phyloP scores from a whole-genome alignment of 2,797 vertebrate species.

The Sebastes iracundus region DNA sequence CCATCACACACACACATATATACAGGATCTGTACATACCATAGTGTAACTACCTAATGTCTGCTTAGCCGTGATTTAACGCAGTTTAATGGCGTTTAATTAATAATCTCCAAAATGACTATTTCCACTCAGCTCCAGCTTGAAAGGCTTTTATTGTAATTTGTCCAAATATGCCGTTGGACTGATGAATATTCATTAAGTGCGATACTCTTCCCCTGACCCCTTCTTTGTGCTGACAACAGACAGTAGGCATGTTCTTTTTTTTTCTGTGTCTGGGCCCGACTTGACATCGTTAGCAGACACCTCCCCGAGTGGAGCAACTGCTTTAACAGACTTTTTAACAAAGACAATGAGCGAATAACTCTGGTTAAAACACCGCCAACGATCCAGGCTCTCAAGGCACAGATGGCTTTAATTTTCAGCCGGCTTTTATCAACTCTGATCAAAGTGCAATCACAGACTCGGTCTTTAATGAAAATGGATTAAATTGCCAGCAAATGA shows the following conservation, averaged over 20 bases:
- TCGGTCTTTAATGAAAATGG: constrained; percentile 57
- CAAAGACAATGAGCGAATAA: constrained; percentile 48
- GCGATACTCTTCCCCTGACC: constrained; percentile 45
- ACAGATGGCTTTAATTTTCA: constrained; percentile 55
- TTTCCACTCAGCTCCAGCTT: constrained; percentile 16
- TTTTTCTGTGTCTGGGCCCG: constrained; percentile 29
- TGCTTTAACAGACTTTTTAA: constrained; percentile 32
- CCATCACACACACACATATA: constrained; percentile 18
- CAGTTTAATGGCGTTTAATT: constrained; percentile 42
- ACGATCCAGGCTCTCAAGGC: constrained; percentile 44
- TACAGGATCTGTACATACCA: background rate
- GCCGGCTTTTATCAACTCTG: constrained; percentile 58
- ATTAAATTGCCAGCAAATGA: constrained; percentile 58
- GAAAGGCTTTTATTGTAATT: constrained; percentile 64
- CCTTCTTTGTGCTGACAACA: constrained; percentile 55
- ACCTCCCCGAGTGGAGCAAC: constrained; percentile 24
- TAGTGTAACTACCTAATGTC: constrained; percentile 4
- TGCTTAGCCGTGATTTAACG: constrained; percentile 25
- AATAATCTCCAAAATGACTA: constrained; percentile 43
- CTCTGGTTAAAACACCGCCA: constrained; percentile 45
- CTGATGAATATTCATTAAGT: constrained; percentile 72
- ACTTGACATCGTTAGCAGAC: constrained; percentile 52
- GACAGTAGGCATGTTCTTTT: constrained; percentile 46
- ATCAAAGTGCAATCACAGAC: constrained; percentile 66
- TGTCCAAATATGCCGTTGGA: constrained; percentile 58